Evolutionary conservation across 2,888 invertebrate species (phyloP), one percentile per base, ranked within the genome.

Genomic region (Lasioglossum vierecki): DNA sequence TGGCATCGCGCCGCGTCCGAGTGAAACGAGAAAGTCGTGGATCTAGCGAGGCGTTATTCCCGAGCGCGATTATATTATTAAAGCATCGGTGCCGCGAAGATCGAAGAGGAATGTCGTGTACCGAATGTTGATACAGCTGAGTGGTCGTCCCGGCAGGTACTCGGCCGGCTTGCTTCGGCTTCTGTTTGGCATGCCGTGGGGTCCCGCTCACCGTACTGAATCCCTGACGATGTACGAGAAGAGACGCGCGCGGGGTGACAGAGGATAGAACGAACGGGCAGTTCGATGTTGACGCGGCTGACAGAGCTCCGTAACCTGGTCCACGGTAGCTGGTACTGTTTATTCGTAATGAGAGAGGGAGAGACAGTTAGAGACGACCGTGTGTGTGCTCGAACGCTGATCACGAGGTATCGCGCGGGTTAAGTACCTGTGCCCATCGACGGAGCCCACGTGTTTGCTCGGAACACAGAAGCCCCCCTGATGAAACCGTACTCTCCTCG

Each of bases 71-170:
- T 84, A 87, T 93, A 93, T 93, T 93, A 93, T 93, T 93, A 90
- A 91, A 92, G 90, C 91, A 89, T 83, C 76, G 81, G 82, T 85
- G 87, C 74, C 88, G 90, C 84, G 88, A 90, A 92, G 93, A 93
- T 93, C 93, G 92, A 93, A 94, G 92, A 94, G 93, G 94, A 94
- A 95, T 94, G 94, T 94, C 95, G 92, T 95, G 94, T 95, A 94
- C 92, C 92, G 91, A 92, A 93, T 95, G 95, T 95, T 95, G 94
- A 95, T 95, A 95, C 95, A 95, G 95, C 95, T 95, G 95, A 95
- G 94, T 95, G 94, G 94, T 93, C 93, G 93, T 92, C 92, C 92
- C 91, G 91, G 92, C 94, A 93, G 92, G 94, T 90, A 92, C 92
- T 91, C 91, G 91, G 90, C 85, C 90, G 86, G 91, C 91, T 92